A percentile compares a stretch with the other conserved stretches of the same genome.
phyloP scores from a whole-genome alignment of 2,113 vertebrate species.

The Cyphomyrus discorhynchus region DNA sequence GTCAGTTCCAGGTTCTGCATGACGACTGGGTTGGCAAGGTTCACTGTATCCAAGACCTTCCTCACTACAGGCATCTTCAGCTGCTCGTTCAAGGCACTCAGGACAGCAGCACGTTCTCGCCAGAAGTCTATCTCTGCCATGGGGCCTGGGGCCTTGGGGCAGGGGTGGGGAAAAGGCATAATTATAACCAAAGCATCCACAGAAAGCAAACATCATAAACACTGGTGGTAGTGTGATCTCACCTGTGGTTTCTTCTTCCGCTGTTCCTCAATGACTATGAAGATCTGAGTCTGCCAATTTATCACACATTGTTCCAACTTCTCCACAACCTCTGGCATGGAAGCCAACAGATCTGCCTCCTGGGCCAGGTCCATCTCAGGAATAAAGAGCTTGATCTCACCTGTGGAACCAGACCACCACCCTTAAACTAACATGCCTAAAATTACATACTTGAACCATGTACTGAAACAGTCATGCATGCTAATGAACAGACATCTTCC shows the following conservation, averaged over 20 bases:
- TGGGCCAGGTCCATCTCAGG: slow-evolving; percentile 66
- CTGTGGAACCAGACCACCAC: slow-evolving; percentile 41
- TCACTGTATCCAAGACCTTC: slow-evolving; percentile 70
- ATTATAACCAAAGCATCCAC: neutral
- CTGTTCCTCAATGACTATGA: slow-evolving; percentile 63
- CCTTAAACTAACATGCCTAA: neutral
- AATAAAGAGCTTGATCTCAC: slow-evolving; percentile 67
- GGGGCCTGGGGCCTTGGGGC: slow-evolving; percentile 65
- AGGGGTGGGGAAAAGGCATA: neutral
- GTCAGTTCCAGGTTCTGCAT: slow-evolving; percentile 60
- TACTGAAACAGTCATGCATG: neutral
- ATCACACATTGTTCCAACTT: slow-evolving; percentile 68
- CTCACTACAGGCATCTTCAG: slow-evolving; percentile 65
- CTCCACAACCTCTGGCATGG: slow-evolving; percentile 53
- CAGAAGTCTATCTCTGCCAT: slow-evolving; percentile 80
- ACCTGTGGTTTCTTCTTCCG: slow-evolving; percentile 77
- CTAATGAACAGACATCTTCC: neutral
- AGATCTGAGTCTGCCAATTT: slow-evolving; percentile 79
- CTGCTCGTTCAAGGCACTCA: slow-evolving; percentile 71
- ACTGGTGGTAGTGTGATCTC: neutral
- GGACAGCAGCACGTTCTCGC: slow-evolving; percentile 63
- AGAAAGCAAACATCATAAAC: neutral
- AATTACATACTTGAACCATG: neutral
- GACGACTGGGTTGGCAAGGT: slow-evolving; percentile 50
- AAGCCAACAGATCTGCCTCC: slow-evolving; percentile 52